Evolutionary conservation across 2,888 invertebrate species (phyloP), one percentile per base, ranked within the genome.

Genomic region (Drosophila falleni): DNA sequence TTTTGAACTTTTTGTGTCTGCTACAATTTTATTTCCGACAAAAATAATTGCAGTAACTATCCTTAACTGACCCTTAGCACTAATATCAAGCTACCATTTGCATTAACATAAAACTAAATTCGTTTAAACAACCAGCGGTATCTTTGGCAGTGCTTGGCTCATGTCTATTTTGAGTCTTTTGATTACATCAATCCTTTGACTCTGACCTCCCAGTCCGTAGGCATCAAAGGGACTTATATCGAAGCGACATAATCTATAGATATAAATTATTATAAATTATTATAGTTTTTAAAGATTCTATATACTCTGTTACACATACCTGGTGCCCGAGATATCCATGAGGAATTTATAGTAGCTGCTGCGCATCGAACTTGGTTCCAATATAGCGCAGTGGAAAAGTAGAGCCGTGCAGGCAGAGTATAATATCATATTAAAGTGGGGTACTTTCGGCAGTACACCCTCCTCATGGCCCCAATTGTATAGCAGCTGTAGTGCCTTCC

Each of bases 301-400:
- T 29, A 29, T 29, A 29, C 4, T 8, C 8, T 8, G 29, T 29
- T 9, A 3, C 19, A n/a, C 50, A 3, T 89, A 94, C 95, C 94
- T 93, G 90, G 94, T 94, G 33, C 96, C 96, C 0, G 97, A 97
- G 56, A 96, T 93, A 65, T 94, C 94, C 74, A 94, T 93, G 37
- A 97, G 93, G 92, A 97, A 97, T 89, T 95, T 96, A 95, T 96
- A 96, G 92, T 97, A 97, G 58, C 96, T 96, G 29, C 95, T 94
- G 72, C 97, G 93, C 71, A 97, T 91, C 87, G 95, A 95, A 55
- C 95, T 95, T 0, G 97, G 96, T 91, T 97, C 97, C 64, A 97
- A 87, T 23, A 96, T 94, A 47, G 95, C 96, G 26, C 95, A 95
- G 91, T 96, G 96, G 90, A 97, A 96, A 23, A 96, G 93, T 63